These are phyloP conservation scores for Apis cerana DNA, from an alignment of 1,140 invertebrate genomes.

Conservation along the genomic window DNA sequence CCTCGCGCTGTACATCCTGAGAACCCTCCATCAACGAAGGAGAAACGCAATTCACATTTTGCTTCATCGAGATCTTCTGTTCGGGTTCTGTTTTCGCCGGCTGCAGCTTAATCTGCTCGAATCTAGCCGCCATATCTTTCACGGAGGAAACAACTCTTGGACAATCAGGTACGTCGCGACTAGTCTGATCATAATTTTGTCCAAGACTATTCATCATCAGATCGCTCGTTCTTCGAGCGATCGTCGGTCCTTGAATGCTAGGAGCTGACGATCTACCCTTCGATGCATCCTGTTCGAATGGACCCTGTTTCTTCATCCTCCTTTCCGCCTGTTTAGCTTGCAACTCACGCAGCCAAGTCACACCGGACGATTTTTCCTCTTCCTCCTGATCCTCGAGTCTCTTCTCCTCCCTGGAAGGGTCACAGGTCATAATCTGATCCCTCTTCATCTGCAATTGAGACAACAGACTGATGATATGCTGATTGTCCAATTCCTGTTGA, in stretches of 20 bases:
- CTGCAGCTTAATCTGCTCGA: slow-evolving; percentile 85
- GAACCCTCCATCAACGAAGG: slow-evolving; percentile 44
- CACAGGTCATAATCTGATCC: slow-evolving; percentile 84
- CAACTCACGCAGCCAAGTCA: slow-evolving; percentile 89
- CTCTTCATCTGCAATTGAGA: slow-evolving; percentile 89
- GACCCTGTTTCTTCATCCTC: slow-evolving; percentile 81
- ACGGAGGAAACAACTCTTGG: slow-evolving; percentile 82
- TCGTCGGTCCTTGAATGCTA: slow-evolving; percentile 55
- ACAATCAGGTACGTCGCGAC: slow-evolving; percentile 76
- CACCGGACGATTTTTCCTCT: slow-evolving; percentile 79
- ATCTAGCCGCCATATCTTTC: slow-evolving; percentile 90
- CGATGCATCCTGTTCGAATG: slow-evolving; percentile 69
- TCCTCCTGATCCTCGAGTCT: slow-evolving; percentile 68
- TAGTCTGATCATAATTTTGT: slow-evolving; percentile 61
- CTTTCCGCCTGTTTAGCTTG: slow-evolving; percentile 89
- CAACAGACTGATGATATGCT: slow-evolving; percentile 83
- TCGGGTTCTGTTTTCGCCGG: slow-evolving; percentile 61
- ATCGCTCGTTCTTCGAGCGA: slow-evolving; percentile 76
- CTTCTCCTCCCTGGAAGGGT: slow-evolving; percentile 75
- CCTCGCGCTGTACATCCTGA: slow-evolving; percentile 49
- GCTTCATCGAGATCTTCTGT: slow-evolving; percentile 55
- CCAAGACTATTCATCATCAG: slow-evolving; percentile 73
- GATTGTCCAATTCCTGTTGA: slow-evolving; percentile 66
- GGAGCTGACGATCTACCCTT: slow-evolving; percentile 64
- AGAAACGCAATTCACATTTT: slow-evolving; percentile 49